Percentiles rank a stretch among this genome's conserved stretches.
Evolutionary conservation across 2,797 vertebrate species (phyloP).

Genomic region (Epinephelus malabaricus): DNA sequence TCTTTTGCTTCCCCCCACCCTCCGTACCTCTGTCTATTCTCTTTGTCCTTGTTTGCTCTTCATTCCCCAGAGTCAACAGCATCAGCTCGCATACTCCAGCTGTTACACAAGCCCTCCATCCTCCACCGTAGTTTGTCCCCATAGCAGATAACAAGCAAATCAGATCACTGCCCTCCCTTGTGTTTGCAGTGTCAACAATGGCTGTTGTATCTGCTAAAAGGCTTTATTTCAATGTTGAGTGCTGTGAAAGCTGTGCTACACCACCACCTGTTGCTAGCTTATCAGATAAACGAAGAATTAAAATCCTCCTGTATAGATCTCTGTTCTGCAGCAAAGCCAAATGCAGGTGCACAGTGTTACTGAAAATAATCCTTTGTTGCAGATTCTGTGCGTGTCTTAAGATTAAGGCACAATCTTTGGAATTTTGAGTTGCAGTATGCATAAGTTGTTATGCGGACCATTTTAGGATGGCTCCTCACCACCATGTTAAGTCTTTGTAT

Average conservation of each 20-base stretch:
- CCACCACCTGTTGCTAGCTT: slow-evolving; percentile 59
- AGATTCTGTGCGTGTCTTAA: neutral
- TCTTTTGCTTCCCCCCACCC: slow-evolving; percentile 47
- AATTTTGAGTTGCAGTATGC: neutral
- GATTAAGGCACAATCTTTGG: neutral
- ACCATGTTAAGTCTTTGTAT: slow-evolving; percentile 9
- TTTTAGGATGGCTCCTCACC: neutral
- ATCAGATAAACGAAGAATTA: slow-evolving; percentile 49
- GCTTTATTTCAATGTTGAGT: slow-evolving; percentile 50
- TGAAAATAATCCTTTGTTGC: neutral
- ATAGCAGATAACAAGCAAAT: slow-evolving; percentile 66
- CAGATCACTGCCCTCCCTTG: slow-evolving; percentile 58
- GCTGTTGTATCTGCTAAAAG: slow-evolving; percentile 59
- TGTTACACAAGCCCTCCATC: slow-evolving; percentile 70
- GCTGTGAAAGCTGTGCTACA: slow-evolving; percentile 50
- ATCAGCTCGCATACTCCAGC: slow-evolving; percentile 71
- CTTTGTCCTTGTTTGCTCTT: slow-evolving; percentile 77
- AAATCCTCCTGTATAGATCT: slow-evolving; percentile 29
- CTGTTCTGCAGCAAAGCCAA: slow-evolving; percentile 26
- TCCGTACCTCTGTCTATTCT: slow-evolving; percentile 51
- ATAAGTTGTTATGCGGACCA: neutral
- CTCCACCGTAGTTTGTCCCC: slow-evolving; percentile 42
- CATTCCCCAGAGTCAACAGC: slow-evolving; percentile 78
- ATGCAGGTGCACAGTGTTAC: neutral
- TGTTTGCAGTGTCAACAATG: slow-evolving; percentile 76